Conservation (phyloP, 2,113 vertebrate genomes). For the Grallaria varia region DNA sequence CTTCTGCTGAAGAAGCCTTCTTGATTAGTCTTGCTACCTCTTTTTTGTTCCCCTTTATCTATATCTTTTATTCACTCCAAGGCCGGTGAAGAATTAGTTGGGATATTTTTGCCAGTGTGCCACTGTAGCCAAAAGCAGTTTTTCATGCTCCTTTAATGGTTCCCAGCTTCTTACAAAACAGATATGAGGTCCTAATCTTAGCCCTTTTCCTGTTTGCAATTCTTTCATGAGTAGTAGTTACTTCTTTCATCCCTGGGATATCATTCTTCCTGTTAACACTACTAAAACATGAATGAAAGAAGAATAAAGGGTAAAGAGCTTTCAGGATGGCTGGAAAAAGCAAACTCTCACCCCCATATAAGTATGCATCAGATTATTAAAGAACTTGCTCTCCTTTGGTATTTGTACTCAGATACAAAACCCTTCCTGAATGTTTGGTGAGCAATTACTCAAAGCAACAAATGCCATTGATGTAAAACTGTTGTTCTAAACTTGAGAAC, state of each 20-base stretch:
- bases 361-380: not conserved
- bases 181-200: not conserved
- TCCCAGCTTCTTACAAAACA: not conserved
- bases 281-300: not conserved
- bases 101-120: not conserved
- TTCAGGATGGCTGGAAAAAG: not conserved
- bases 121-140: not conserved
- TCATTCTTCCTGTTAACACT: not conserved
- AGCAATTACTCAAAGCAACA: not conserved
- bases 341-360: not conserved
- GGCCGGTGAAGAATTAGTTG: not conserved
- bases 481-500: not conserved
- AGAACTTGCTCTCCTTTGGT: not conserved
- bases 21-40: not conserved
- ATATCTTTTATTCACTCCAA: not conserved
- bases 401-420: not conserved
- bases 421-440: not conserved
- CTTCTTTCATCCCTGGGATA: not conserved
- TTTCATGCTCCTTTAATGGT: not conserved
- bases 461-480: not conserved
- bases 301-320: not conserved
- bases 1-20: not conserved
- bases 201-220: not conserved
- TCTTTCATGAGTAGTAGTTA: not conserved
- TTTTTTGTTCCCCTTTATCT: not conserved